phyloP scores from a whole-genome alignment of 2,888 invertebrate species.

The Anagyrus pseudococci region DNA sequence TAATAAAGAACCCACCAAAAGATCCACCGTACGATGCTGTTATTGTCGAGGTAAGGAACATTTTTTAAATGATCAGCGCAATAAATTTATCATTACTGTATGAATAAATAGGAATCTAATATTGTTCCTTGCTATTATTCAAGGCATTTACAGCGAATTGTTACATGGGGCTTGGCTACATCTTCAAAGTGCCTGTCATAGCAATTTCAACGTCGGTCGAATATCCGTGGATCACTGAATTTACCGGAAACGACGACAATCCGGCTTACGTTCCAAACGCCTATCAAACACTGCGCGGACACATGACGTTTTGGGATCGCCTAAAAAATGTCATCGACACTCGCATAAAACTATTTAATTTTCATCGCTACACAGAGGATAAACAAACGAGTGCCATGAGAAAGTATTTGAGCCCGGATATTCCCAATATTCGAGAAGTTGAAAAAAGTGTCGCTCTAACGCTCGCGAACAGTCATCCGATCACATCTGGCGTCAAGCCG shows the following conservation, averaged over 20 bases:
- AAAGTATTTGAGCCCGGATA: slow-evolving; percentile 42
- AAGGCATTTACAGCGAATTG: slow-evolving; percentile 67
- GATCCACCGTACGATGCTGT: slow-evolving; percentile 48
- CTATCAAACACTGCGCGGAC: background rate
- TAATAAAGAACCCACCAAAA: slow-evolving; percentile 45
- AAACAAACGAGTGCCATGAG: slow-evolving; percentile 40
- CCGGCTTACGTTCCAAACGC: slow-evolving; percentile 67
- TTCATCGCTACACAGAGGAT: slow-evolving; percentile 1
- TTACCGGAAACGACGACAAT: slow-evolving; percentile 66
- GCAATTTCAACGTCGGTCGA: slow-evolving; percentile 65
- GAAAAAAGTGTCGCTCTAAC: slow-evolving; percentile 40
- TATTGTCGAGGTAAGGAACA: slow-evolving; percentile 45
- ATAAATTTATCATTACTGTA: background rate
- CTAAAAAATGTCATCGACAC: background rate
- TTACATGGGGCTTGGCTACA: slow-evolving; percentile 66
- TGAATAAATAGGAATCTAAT: background rate
- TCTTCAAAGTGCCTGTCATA: slow-evolving; percentile 66
- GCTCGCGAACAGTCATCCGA: slow-evolving; percentile 39
- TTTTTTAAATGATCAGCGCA: background rate
- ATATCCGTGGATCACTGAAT: slow-evolving; percentile 67
- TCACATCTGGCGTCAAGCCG: slow-evolving; percentile 38
- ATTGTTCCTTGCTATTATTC: background rate
- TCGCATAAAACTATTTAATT: slow-evolving; percentile 28
- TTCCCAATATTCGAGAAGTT: slow-evolving; percentile 40
- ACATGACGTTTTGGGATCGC: slow-evolving; percentile 40